phyloP scores from a whole-genome alignment of 1,140 invertebrate species.

The Lepidurus apus region DNA sequence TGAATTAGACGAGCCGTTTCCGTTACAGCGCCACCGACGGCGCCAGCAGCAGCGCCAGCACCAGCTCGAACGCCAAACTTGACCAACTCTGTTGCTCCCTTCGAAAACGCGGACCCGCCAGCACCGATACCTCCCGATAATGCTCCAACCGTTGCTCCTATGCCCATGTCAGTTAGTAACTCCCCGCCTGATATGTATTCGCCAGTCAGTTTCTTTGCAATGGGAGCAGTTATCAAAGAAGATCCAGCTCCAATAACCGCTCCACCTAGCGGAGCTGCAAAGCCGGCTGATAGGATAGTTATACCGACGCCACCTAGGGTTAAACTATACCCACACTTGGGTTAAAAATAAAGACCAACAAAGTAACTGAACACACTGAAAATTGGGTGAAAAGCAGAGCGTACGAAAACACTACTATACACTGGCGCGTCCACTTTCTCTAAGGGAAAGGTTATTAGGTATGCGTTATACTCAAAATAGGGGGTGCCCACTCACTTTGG shows the following conservation, averaged over 20 bases:
- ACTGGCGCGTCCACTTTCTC: too few relatives aligned
- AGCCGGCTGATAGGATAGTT: neutral
- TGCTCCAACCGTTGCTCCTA: neutral
- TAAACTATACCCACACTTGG: too few relatives aligned
- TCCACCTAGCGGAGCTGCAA: neutral
- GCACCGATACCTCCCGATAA: slow-evolving; percentile 22
- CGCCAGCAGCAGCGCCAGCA: neutral
- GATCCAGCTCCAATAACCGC: slow-evolving; percentile 20
- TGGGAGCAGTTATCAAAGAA: slow-evolving; percentile 19
- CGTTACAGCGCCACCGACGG: neutral
- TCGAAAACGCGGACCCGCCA: neutral
- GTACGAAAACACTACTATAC: too few relatives aligned
- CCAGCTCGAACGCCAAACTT: neutral
- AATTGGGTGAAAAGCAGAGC: too few relatives aligned
- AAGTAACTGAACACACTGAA: too few relatives aligned
- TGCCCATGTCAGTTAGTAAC: neutral
- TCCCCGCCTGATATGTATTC: neutral
- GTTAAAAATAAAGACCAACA: too few relatives aligned
- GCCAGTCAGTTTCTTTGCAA: neutral
- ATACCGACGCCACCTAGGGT: slow-evolving; percentile 8
- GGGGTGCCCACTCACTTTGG: too few relatives aligned
- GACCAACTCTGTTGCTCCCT: neutral
- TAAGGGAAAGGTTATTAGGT: too few relatives aligned
- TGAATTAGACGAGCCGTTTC: neutral
- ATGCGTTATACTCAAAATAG: too few relatives aligned